Conservation (phyloP, 30 jellyfish, hydroid and myxozoan genomes). For the Sanderia malayensis region DNA sequence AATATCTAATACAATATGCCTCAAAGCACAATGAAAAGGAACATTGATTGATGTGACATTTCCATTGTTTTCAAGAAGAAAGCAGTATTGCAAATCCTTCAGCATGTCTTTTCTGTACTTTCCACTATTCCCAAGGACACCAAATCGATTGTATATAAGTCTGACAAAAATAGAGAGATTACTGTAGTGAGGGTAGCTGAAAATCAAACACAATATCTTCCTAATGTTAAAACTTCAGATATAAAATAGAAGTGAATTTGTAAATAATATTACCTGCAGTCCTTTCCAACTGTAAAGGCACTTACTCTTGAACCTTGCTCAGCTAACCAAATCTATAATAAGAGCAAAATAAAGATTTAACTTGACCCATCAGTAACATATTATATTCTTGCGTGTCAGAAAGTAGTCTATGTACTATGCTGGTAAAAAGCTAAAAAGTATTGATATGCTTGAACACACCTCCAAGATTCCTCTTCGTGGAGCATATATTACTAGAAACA, state of each 20-base stretch:
- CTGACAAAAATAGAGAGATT: no score
- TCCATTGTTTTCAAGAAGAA: conserved; percentile 69
- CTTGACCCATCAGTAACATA: no score
- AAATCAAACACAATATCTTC: no score
- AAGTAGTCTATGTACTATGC: no score
- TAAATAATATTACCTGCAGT: conserved; percentile 98
- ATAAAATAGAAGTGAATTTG: no score
- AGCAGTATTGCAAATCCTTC: conserved; percentile 40
- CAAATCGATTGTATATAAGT: conserved; percentile 63
- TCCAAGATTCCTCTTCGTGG: conserved; percentile 96
- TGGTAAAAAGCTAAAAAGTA: no score
- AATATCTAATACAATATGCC: no score
- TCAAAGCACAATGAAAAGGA: conserved; percentile 92
- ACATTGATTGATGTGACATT: conserved; percentile 61
- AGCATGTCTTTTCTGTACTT: conserved; percentile 16
- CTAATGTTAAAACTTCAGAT: no score
- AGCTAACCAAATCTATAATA: conserved; percentile 76
- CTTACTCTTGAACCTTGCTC: conserved; percentile 97
- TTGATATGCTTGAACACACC: no score
- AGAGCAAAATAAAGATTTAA: no score
- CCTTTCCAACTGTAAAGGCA: conserved; percentile 94
- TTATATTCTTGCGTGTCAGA: no score
- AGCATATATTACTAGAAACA: conserved; percentile 89
- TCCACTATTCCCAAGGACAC: conserved; percentile 58
- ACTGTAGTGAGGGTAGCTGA: no score